These are phyloP conservation scores for Trinorchestia longiramus DNA, from an alignment of 1,140 invertebrate genomes.

Conservation along the genomic window DNA sequence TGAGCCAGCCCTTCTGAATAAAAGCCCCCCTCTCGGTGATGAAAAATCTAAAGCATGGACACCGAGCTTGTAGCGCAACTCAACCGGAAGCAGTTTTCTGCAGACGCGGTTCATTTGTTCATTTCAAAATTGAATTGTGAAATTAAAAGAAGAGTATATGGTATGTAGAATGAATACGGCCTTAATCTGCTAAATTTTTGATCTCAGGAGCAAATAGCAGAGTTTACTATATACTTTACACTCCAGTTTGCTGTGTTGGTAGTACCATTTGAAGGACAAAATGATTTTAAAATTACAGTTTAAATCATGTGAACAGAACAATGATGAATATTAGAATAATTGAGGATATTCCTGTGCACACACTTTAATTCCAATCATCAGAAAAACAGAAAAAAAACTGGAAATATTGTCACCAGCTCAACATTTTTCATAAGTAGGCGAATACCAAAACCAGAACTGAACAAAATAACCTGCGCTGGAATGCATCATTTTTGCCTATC, in stretches of 20 bases:
- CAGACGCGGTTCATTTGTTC: background rate
- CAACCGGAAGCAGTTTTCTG: background rate
- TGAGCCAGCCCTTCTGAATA: background rate
- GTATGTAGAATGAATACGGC: background rate
- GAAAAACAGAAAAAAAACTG: no score
- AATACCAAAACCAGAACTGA: background rate
- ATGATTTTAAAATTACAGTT: background rate
- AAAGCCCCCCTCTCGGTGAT: background rate
- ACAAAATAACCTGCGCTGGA: background rate
- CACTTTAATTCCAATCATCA: no score
- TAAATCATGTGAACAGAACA: no score
- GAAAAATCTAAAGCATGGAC: background rate
- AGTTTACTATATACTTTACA: background rate
- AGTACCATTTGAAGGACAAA: background rate
- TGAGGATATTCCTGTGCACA: no score
- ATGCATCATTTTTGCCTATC: background rate
- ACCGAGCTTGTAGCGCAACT: background rate
- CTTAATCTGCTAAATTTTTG: background rate
- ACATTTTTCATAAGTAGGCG: background rate
- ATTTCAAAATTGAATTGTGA: background rate
- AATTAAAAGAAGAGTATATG: background rate
- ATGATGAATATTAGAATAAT: no score
- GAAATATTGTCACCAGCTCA: background rate
- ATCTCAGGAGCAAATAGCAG: background rate
- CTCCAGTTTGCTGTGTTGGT: background rate